Base-by-base conservation (phyloP, 2,888 invertebrate genomes). In the Macrosoma leucophasiata region DNA sequence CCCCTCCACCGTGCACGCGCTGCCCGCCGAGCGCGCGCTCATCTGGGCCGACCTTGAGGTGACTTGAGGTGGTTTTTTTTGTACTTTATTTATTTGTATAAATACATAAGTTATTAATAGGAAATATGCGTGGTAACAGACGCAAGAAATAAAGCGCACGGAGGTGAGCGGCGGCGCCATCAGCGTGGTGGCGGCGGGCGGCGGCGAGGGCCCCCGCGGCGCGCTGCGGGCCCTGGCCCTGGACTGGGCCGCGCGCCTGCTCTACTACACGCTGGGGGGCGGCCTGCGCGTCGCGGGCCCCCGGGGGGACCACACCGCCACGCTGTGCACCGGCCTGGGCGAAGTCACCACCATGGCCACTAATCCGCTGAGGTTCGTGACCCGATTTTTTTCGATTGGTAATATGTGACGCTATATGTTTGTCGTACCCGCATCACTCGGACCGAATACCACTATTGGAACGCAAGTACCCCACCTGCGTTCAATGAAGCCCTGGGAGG, bases 181-280 rank as follows among this genome's bases (percentile, higher is more conserved):
- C 29, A 14, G 11, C 26, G 39, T 56, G 39, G 85, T 94, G 36
- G 89, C 92, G 29, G 93, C 94, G 65, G 89, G 91, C 25, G 91
- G 86, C 24, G 71, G 88, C 38, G 81, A 84, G 46, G 74, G 82
- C 48, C 89, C 91, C 15, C 85, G 86, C 31, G n/a, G n/a, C n/a
- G n/a, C n/a, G n/a, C n/a, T n/a, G n/a, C n/a, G n/a, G n/a, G 94
- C 92, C 2, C 87, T 96, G 61, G 93, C 93, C 19, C 86, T 95
- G 36, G 95, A 96, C 81, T 93, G 93, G 92, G 87, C 92, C 37
- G 91, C 93, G 9, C 84, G 88, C 25, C 86, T 92, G 58, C 84
- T 94, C 71, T 93, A 91, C 74, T 89, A 94, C 62, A 87, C 89
- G 77, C 86, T 88, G 6, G 78, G 77, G 34, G 61, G 54, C 73